Conservation (phyloP, 2,797 vertebrate species). For the Eutrigla gurnardus region DNA sequence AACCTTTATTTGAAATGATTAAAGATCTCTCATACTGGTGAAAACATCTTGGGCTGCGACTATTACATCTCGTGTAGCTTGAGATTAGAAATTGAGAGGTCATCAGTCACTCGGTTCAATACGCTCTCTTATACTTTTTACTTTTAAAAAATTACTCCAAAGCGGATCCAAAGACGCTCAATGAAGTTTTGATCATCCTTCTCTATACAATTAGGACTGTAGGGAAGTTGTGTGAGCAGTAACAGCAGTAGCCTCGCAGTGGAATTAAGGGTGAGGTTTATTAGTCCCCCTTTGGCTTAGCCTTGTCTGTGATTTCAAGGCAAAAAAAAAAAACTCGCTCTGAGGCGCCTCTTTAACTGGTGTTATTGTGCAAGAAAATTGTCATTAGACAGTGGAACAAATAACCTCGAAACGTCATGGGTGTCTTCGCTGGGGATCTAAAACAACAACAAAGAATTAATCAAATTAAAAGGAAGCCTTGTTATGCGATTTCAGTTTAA, state of each 20-base stretch:
- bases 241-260: conserved; percentile 74
- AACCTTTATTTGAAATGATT: conserved; percentile 46
- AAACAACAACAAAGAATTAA: conserved; percentile 90
- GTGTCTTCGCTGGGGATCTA: conserved; percentile 85
- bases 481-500: conserved; percentile 89
- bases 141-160: conserved; percentile 49
- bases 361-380: conserved; percentile 89
- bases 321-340: conserved; percentile 81
- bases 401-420: conserved; percentile 88
- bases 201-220: conserved; percentile 62
- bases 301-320: conserved; percentile 83
- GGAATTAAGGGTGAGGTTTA: conserved; percentile 84
- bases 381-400: conserved; percentile 91
- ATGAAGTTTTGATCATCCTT: conserved; percentile 68
- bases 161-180: conserved; percentile 41
- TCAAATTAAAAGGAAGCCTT: conserved; percentile 90
- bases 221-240: conserved; percentile 65
- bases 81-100: conserved; percentile 55
- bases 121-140: conserved; percentile 36
- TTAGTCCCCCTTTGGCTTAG: conserved; percentile 86
- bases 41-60: conserved; percentile 45
- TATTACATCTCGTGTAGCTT: conserved; percentile 40
- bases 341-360: conserved; percentile 85
- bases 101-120: conserved; percentile 51
- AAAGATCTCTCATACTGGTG: conserved; percentile 28